These are phyloP conservation scores for Aramus guarauna DNA, from an alignment of 2,113 vertebrate species.

Conservation along the genomic window DNA sequence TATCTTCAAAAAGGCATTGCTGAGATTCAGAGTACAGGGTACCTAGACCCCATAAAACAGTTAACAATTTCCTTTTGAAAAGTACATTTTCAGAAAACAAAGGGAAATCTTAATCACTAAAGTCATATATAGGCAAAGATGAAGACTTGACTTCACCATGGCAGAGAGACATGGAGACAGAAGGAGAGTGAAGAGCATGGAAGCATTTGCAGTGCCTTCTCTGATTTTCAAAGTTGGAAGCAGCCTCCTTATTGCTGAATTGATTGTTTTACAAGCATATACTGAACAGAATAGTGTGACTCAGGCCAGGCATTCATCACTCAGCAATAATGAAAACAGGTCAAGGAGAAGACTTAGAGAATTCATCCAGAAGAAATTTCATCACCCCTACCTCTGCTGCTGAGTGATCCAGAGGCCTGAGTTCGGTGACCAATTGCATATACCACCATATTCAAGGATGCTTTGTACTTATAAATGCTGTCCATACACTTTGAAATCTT, in stretches of 20 bases:
- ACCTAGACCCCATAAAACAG: background rate
- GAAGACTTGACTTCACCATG: background rate
- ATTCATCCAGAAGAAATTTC: background rate
- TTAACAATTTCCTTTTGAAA: background rate
- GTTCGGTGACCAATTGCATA: background rate
- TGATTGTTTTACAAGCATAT: background rate
- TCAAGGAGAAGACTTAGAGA: background rate
- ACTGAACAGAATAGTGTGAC: background rate
- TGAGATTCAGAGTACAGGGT: background rate
- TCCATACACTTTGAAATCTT: background rate
- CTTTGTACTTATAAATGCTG: background rate
- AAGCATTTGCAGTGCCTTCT: background rate
- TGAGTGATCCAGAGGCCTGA: background rate
- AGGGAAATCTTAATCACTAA: background rate
- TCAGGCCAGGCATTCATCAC: background rate
- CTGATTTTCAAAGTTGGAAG: background rate
- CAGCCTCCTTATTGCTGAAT: background rate
- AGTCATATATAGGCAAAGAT: background rate
- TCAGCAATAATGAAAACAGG: background rate
- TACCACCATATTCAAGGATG: background rate
- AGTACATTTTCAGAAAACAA: background rate
- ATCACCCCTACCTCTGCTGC: background rate
- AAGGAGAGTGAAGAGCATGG: background rate
- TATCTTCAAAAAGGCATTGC: background rate
- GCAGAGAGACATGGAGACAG: background rate